phyloP scores from a whole-genome alignment of 2,797 vertebrate genomes.

The Oophaga sylvatica region DNA sequence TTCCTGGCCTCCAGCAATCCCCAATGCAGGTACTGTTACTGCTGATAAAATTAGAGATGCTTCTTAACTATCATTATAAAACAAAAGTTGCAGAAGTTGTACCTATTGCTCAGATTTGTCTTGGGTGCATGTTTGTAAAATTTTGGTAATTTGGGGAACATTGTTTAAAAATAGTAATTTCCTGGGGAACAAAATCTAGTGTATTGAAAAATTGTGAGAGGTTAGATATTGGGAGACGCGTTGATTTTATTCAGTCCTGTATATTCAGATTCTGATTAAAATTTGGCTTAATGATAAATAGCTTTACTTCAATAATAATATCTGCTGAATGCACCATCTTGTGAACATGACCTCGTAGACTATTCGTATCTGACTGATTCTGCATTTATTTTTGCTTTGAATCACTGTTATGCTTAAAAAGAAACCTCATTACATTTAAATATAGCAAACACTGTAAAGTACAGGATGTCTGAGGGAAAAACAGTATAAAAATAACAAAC shows the following conservation, averaged over 20 bases:
- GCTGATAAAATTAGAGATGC: no score
- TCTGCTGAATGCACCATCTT: not conserved
- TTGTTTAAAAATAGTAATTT: not conserved
- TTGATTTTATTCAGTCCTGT: not conserved
- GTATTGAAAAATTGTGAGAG: not conserved
- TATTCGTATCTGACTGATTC: not conserved
- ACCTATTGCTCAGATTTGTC: no score
- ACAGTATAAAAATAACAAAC: not conserved
- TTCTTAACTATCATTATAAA: no score
- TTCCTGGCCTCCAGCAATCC: no score
- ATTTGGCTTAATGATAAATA: not conserved
- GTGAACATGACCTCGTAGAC: not conserved
- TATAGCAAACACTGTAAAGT: not conserved
- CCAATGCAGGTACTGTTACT: no score
- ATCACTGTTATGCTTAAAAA: not conserved
- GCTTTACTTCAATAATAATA: not conserved
- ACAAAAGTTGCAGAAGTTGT: no score
- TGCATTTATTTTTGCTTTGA: not conserved
- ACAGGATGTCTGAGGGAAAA: not conserved
- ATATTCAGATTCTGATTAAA: not conserved
- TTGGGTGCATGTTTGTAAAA: no score
- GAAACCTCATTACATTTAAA: not conserved
- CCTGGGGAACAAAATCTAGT: not conserved
- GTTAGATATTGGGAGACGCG: not conserved
- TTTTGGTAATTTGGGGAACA: no score